phyloP scores from a whole-genome alignment of 1,140 invertebrate genomes.

The Caenorhabditis latens region DNA sequence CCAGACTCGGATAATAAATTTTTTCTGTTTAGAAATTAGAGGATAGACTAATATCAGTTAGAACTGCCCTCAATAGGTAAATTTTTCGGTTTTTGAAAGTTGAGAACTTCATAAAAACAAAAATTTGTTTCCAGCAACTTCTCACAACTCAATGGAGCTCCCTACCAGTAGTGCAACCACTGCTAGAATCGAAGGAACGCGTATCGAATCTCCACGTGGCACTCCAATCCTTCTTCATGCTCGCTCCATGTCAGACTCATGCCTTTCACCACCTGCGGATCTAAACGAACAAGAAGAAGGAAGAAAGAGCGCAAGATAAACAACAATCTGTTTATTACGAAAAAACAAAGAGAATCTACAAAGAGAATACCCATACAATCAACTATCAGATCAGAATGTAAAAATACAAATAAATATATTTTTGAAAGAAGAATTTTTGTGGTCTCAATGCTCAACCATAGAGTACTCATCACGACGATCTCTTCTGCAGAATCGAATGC shows the following conservation, averaged over 20 bases:
- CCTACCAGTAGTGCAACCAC: slow-evolving; percentile 20
- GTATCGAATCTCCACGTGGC: background rate
- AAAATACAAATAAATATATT: background rate
- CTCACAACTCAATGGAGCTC: slow-evolving; percentile 27
- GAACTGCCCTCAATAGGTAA: too few species aligned
- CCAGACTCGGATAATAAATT: too few species aligned
- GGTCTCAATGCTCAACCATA: background rate
- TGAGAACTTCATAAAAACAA: too few species aligned
- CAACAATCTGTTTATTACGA: background rate
- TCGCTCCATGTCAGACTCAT: slow-evolving; percentile 31
- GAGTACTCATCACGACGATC: slow-evolving; percentile 50
- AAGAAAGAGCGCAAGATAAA: slow-evolving; percentile 1
- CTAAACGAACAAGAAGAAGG: background rate
- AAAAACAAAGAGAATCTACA: background rate
- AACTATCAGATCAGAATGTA: slow-evolving; percentile 13
- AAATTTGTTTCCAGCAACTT: background rate
- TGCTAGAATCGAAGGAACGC: slow-evolving; percentile 27
- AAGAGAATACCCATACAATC: slow-evolving; percentile 21
- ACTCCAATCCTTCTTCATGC: slow-evolving; percentile 5
- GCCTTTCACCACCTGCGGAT: background rate
- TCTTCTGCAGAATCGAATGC: background rate
- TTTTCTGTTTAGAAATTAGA: too few species aligned
- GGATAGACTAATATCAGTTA: too few species aligned
- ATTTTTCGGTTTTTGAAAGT: too few species aligned
- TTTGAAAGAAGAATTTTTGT: background rate